A percentile compares a stretch with the other conserved stretches of the same genome.
Evolutionary conservation across 2,797 vertebrate genomes (phyloP).

Genomic region (Phataginus tricuspis): DNA sequence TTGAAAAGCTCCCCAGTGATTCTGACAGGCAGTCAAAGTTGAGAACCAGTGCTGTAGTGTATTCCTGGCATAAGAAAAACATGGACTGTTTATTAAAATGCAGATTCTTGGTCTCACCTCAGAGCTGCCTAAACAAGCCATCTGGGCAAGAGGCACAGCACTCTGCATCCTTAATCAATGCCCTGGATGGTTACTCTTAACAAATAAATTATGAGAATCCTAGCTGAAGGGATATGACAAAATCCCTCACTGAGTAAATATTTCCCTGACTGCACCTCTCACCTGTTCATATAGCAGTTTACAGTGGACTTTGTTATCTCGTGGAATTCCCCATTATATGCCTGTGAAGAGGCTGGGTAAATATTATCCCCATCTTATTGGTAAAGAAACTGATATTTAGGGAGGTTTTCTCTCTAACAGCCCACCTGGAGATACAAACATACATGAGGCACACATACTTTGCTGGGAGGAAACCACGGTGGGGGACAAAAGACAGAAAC

Average conservation of each 20-base stretch:
- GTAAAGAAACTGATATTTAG: not conserved
- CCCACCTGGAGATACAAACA: not conserved
- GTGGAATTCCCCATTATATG: not conserved
- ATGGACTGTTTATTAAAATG: not conserved
- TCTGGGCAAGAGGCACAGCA: not conserved
- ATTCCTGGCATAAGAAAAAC: not conserved
- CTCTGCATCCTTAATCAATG: not conserved
- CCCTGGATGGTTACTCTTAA: not conserved
- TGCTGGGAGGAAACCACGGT: not conserved
- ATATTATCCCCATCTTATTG: not conserved
- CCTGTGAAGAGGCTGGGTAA: not conserved
- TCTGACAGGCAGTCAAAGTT: not conserved
- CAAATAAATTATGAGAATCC: not conserved
- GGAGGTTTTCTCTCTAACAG: not conserved
- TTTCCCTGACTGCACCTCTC: not conserved
- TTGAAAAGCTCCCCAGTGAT: not conserved
- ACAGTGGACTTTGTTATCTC: not conserved
- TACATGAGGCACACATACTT: not conserved
- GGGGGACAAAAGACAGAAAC: not conserved
- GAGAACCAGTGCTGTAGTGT: not conserved
- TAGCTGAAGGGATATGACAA: not conserved
- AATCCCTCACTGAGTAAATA: not conserved
- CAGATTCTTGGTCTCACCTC: not conserved
- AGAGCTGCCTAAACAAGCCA: not conserved
- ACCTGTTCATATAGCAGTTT: not conserved